Conservation (phyloP, 2,113 vertebrate genomes). For the Aspidoscelis tigris region DNA sequence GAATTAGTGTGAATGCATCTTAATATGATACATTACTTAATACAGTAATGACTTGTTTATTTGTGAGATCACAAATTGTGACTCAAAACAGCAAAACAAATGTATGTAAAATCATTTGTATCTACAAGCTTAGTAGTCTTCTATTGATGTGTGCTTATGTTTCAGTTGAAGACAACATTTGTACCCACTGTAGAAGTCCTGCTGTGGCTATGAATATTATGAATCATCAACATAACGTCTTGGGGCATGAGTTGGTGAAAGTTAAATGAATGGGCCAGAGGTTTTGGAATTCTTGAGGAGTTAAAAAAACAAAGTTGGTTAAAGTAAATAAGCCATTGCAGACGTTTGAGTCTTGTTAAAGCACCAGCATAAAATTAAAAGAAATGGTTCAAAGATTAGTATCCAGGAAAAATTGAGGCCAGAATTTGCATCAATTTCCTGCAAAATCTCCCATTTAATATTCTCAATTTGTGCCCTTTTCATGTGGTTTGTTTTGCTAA, state of each 20-base stretch:
- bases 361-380: constrained; percentile 59
- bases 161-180: not conserved
- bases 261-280: constrained; percentile 45
- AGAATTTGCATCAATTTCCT: constrained; percentile 69
- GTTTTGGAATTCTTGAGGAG: constrained; percentile 56
- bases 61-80: not conserved
- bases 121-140: too few species aligned
- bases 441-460: constrained; percentile 70
- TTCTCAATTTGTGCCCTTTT: constrained; percentile 70
- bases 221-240: constrained; percentile 20
- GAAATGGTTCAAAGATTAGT: constrained; percentile 64
- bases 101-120: not conserved
- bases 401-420: constrained; percentile 66
- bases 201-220: not conserved
- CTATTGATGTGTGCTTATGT: not conserved
- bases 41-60: not conserved
- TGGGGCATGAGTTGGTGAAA: constrained; percentile 50
- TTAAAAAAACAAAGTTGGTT: constrained; percentile 54
- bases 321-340: constrained; percentile 61
- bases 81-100: not conserved
- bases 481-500: constrained; percentile 73
- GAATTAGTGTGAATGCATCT: not conserved
- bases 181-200: not conserved
- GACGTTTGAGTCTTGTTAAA: constrained; percentile 55
- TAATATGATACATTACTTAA: not conserved